Conservation (phyloP, 2,113 vertebrate species). For the Galbula dea region DNA sequence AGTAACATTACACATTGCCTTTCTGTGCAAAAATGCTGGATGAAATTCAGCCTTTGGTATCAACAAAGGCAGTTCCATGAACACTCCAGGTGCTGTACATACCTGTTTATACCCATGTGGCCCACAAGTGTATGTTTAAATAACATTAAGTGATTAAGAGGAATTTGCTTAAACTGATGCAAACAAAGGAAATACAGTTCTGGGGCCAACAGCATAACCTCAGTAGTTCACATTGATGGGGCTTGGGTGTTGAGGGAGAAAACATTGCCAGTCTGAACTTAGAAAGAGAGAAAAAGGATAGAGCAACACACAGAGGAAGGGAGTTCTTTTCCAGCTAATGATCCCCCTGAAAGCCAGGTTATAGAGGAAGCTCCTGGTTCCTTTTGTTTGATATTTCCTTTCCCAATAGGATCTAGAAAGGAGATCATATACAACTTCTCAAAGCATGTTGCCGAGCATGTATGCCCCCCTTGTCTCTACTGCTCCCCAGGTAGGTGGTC, state of each 20-base stretch:
- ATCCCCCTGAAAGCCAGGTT: not conserved
- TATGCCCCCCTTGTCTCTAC: too few species aligned
- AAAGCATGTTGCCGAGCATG: not conserved
- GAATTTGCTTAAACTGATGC: not conserved
- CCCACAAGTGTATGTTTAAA: not conserved
- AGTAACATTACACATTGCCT: constrained; percentile 36
- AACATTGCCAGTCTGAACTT: not conserved
- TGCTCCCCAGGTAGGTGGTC: not conserved
- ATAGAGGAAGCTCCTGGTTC: not conserved
- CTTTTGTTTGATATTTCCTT: not conserved
- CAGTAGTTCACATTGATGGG: not conserved
- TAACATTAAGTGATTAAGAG: not conserved
- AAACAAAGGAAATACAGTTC: not conserved
- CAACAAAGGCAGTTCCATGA: not conserved
- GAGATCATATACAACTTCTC: not conserved
- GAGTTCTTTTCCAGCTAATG: not conserved
- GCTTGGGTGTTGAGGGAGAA: not conserved
- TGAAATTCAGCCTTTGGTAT: not conserved
- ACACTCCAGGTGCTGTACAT: not conserved
- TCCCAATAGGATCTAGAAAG: not conserved
- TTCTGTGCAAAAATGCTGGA: constrained; percentile 41
- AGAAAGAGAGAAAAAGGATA: not conserved
- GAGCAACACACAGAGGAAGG: not conserved
- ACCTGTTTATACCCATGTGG: not conserved
- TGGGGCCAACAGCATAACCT: not conserved